Conservation (phyloP, 2,888 invertebrate species). For the Nephrocerus scutellatus region DNA sequence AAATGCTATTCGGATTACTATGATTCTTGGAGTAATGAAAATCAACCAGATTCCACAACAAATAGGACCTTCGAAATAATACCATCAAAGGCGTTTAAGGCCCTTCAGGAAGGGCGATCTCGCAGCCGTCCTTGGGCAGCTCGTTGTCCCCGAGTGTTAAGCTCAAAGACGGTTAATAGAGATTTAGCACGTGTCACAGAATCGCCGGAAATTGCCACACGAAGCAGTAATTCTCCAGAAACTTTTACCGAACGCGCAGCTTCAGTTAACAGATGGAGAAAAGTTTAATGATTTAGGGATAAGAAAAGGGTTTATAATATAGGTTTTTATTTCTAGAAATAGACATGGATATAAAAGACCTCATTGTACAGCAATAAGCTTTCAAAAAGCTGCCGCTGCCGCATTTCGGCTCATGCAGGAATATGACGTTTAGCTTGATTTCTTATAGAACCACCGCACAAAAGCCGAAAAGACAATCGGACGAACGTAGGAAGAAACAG, state of each 20-base stretch:
- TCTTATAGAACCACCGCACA: too few relatives aligned
- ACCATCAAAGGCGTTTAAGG: constrained; percentile 55
- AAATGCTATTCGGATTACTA: constrained; percentile 53
- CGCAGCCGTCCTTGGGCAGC: constrained; percentile 51
- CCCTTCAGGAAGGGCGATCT: constrained; percentile 48
- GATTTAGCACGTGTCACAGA: constrained; percentile 49
- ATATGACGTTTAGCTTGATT: too few relatives aligned
- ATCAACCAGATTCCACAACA: constrained; percentile 21
- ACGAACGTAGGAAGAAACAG: too few relatives aligned
- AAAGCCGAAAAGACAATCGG: too few relatives aligned
- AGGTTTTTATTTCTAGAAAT: too few relatives aligned
- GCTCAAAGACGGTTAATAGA: constrained; percentile 53
- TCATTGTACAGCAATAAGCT: too few relatives aligned
- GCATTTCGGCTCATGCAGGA: too few relatives aligned
- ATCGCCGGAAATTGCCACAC: constrained; percentile 40
- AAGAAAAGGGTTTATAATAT: too few relatives aligned
- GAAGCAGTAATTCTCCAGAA: constrained; percentile 40
- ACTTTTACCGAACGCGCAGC: constrained; percentile 34
- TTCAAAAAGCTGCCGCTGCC: too few relatives aligned
- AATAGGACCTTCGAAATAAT: constrained; percentile 48
- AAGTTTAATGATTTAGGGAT: constrained; percentile 27
- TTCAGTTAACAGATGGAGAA: constrained; percentile 39
- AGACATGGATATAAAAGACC: too few relatives aligned
- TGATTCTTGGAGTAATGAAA: constrained; percentile 49
- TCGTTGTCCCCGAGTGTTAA: constrained; percentile 58